phyloP scores from a whole-genome alignment of 2,888 invertebrate species.

The Crepidodera aurea region DNA sequence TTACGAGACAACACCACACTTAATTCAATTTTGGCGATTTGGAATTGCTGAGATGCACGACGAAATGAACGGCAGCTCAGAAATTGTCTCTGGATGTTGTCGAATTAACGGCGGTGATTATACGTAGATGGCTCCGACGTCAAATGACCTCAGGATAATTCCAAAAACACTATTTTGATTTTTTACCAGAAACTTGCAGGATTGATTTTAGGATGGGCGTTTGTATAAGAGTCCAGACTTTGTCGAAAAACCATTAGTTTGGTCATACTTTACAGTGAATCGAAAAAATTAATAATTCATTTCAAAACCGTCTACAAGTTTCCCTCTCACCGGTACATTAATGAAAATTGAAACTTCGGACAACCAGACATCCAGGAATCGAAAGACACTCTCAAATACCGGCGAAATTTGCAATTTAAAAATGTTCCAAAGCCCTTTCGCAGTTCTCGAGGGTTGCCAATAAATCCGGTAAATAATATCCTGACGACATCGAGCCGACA shows the following conservation, averaged over 20 bases:
- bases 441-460: slow-evolving; percentile 18
- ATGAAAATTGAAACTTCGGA: slow-evolving; percentile 33
- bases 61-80: slow-evolving; percentile 29
- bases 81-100: slow-evolving; percentile 28
- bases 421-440: slow-evolving; percentile 12
- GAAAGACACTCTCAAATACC: slow-evolving; percentile 9
- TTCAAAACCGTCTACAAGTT: not conserved
- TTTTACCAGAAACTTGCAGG: too few species aligned
- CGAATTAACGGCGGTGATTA: not conserved
- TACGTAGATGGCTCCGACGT: too few species aligned
- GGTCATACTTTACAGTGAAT: too few species aligned
- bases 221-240: too few species aligned
- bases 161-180: too few species aligned
- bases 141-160: too few species aligned
- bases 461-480: slow-evolving; percentile 16
- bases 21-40: slow-evolving; percentile 39
- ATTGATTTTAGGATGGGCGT: too few species aligned
- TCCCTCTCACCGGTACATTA: slow-evolving; percentile 1
- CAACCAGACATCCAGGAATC: slow-evolving; percentile 18
- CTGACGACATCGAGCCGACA: slow-evolving; percentile 28
- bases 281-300: not conserved
- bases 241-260: too few species aligned
- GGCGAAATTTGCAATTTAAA: slow-evolving; percentile 23
- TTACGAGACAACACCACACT: slow-evolving; percentile 21
- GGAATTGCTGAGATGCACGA: slow-evolving; percentile 27